A percentile compares a stretch with the other conserved stretches of the same genome.
phyloP scores from a whole-genome alignment of 30 jellyfish, hydroid and myxozoan genomes.

The Sanderia malayensis region DNA sequence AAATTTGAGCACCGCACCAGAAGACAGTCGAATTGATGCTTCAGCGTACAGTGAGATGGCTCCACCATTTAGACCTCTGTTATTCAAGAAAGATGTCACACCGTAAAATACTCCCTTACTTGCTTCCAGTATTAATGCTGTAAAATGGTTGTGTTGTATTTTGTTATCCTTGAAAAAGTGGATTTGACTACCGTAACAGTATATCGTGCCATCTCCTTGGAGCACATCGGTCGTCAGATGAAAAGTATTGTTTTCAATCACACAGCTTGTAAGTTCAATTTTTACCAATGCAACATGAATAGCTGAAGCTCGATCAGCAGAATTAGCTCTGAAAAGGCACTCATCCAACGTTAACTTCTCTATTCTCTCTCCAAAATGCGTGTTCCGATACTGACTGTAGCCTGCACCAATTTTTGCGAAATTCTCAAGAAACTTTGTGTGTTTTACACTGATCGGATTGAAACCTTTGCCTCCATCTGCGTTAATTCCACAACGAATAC shows the following conservation, averaged over 20 bases:
- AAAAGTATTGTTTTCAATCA: conserved; percentile 16
- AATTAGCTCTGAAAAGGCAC: conserved; percentile 32
- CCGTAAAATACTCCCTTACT: conserved; percentile 13
- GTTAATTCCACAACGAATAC: conserved; percentile 49
- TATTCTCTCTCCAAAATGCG: conserved; percentile 3
- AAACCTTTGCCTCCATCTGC: conserved; percentile 22
- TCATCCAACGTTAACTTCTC: conserved; percentile 13
- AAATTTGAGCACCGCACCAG: conserved; percentile 27
- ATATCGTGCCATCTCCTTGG: conserved; percentile 69
- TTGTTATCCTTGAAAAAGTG: conserved; percentile 8
- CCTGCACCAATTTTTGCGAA: conserved; percentile 73
- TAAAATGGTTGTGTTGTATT: conserved; percentile 21
- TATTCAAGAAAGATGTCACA: conserved; percentile 16
- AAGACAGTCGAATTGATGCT: conserved; percentile 26
- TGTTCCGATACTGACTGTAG: conserved; percentile 14
- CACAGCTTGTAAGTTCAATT: conserved; percentile 10
- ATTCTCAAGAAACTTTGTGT: conserved; percentile 29
- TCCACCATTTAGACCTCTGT: conserved; percentile 78
- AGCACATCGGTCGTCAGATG: conserved; percentile 1
- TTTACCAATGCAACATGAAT: background rate
- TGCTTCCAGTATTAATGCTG: conserved; percentile 70
- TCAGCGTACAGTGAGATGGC: conserved; percentile 66
- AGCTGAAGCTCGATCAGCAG: conserved; percentile 52
- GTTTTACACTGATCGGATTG: conserved; percentile 9
- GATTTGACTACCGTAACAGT: conserved; percentile 22